Conservation (phyloP, 2,797 vertebrate species). For the Rhinella marina region DNA sequence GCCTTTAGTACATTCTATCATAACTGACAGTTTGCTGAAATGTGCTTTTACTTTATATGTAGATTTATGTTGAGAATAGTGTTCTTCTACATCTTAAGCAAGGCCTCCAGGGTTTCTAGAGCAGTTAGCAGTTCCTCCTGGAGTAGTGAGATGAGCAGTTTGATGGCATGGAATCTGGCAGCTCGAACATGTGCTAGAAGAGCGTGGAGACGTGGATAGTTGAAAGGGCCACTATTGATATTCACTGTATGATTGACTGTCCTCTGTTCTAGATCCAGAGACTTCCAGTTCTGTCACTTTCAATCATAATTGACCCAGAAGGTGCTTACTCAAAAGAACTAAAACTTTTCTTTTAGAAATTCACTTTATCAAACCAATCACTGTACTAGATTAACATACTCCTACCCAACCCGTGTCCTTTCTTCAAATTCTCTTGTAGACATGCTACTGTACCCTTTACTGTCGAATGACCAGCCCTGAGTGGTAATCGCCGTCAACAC, state of each 20-base stretch:
- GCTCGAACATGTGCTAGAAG: neutral
- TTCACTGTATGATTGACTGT: neutral
- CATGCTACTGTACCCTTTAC: neutral
- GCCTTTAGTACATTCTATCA: neutral
- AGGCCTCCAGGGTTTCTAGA: neutral
- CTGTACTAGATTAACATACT: neutral
- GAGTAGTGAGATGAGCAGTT: neutral
- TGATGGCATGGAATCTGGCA: conserved; percentile 30
- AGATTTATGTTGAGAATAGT: neutral
- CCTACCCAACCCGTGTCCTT: neutral
- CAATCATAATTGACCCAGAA: neutral
- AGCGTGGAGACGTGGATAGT: neutral
- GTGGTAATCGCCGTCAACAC: neutral
- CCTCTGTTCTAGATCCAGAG: neutral
- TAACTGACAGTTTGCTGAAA: neutral
- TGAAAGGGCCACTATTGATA: neutral
- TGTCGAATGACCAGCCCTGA: neutral
- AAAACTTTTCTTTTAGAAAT: neutral
- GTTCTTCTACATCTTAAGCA: neutral
- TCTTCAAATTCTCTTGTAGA: neutral
- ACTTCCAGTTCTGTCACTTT: neutral
- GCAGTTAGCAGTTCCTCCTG: conserved; percentile 2
- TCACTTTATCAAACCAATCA: neutral
- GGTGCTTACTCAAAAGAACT: neutral
- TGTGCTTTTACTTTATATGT: conserved; percentile 5